Percentiles rank a stretch among this genome's conserved stretches.
Conservation (phyloP, 2,888 invertebrate species). For the Hymenopus coronatus region DNA sequence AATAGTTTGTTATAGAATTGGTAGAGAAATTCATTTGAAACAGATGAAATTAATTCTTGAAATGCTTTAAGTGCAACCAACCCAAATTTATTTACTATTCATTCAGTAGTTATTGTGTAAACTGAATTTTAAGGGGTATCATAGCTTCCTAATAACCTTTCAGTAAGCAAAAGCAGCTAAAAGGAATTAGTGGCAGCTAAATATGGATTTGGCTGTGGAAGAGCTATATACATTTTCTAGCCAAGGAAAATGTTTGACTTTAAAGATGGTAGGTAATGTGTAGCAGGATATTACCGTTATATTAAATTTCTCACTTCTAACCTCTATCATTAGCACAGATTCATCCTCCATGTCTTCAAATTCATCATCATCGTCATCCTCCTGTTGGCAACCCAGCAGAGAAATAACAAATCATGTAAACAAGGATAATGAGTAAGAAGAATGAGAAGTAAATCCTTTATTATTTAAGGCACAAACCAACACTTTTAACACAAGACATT, state of each 20-base stretch:
- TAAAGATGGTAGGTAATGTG: neutral
- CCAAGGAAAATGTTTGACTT: neutral
- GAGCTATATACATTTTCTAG: neutral
- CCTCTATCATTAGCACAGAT: conserved; percentile 47
- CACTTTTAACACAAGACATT: no score
- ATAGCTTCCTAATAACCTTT: no score
- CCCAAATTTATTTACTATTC: no score
- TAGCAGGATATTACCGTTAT: neutral
- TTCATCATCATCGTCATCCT: neutral
- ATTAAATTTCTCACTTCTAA: conserved; percentile 39
- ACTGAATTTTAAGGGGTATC: no score
- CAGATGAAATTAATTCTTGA: no score
- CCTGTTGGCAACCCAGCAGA: neutral
- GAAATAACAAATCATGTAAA: neutral
- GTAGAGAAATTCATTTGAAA: no score
- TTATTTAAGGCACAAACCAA: no score
- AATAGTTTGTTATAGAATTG: no score
- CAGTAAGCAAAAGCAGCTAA: neutral
- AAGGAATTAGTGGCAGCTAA: neutral
- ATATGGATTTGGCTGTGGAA: neutral
- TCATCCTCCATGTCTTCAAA: conserved; percentile 41
- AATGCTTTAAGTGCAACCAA: no score
- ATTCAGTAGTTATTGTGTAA: no score
- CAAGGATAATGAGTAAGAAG: neutral
- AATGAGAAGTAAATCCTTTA: no score